phyloP scores from a whole-genome alignment of 2,888 invertebrate genomes.

The Onchidella celtica region DNA sequence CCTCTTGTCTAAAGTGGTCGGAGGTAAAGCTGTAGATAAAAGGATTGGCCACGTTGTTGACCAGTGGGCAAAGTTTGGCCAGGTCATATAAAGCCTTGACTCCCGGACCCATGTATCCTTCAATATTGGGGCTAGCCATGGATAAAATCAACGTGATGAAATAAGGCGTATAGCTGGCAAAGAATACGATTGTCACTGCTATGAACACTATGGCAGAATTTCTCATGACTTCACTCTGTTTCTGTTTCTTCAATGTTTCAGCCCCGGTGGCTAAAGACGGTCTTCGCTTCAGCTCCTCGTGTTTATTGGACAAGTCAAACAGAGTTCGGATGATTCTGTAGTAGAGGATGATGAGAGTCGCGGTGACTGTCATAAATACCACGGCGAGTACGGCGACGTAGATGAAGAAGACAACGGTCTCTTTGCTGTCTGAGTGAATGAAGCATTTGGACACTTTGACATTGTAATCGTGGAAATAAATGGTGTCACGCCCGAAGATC shows the following conservation, averaged over 20 bases:
- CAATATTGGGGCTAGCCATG: conserved; percentile 56
- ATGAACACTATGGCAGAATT: conserved; percentile 57
- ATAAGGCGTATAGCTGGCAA: conserved; percentile 65
- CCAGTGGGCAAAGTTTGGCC: conserved; percentile 62
- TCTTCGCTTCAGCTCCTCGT: conserved; percentile 47
- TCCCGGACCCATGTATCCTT: conserved; percentile 50
- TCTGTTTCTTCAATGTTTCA: conserved; percentile 25
- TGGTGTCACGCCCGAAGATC: conserved; percentile 41
- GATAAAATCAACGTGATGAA: conserved; percentile 61
- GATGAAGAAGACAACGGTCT: not conserved
- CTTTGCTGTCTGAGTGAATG: conserved; percentile 38
- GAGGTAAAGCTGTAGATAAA: conserved; percentile 73
- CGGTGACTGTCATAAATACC: conserved; percentile 39
- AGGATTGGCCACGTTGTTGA: conserved; percentile 71
- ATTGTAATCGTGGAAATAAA: conserved; percentile 18
- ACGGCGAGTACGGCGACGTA: conserved; percentile 30
- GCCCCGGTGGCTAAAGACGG: conserved; percentile 34
- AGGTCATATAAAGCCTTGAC: conserved; percentile 64
- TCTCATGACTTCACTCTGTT: conserved; percentile 42
- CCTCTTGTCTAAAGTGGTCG: conserved; percentile 62
- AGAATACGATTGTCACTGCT: conserved; percentile 64
- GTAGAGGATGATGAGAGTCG: conserved; percentile 47
- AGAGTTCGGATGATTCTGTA: conserved; percentile 37
- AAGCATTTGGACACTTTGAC: conserved; percentile 46
- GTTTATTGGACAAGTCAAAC: conserved; percentile 30